Evolutionary conservation across 2,888 invertebrate genomes (phyloP).

Genomic region (Rhaphigaster nebulosa): DNA sequence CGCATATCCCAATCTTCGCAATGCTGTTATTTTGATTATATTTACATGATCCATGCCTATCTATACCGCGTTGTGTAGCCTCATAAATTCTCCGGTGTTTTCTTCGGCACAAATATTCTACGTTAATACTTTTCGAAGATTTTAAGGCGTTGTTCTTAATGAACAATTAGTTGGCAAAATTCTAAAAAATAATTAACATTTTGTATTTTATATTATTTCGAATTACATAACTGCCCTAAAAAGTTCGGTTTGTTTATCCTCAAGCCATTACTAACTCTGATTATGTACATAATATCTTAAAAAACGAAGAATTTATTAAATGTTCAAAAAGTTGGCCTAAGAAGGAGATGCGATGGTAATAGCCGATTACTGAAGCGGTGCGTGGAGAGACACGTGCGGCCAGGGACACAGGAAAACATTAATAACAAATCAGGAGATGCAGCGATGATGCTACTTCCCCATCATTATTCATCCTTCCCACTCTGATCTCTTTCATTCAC

Average conservation of each 20-base stretch:
- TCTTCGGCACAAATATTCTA: too few relatives aligned
- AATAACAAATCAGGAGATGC: conserved; percentile 46
- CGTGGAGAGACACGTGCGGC: conserved; percentile 35
- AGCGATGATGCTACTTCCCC: conserved; percentile 31
- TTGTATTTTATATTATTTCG: not conserved
- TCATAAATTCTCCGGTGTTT: too few relatives aligned
- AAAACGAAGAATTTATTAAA: not conserved
- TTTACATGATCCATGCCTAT: too few relatives aligned
- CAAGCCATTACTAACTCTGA: too few relatives aligned
- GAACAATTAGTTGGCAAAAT: not conserved
- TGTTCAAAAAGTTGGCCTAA: not conserved
- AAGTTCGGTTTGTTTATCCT: too few relatives aligned
- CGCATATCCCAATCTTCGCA: too few relatives aligned
- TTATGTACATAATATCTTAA: not conserved
- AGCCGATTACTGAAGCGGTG: not conserved
- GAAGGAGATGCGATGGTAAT: not conserved
- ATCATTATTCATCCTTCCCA: not conserved
- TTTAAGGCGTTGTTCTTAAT: too few relatives aligned
- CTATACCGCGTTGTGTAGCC: too few relatives aligned
- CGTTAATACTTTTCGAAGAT: too few relatives aligned
- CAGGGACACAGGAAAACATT: conserved; percentile 41
- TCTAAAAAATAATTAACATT: not conserved
- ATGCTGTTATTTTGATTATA: too few relatives aligned
- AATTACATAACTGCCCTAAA: not conserved
- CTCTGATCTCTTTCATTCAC: not conserved